phyloP scores from a whole-genome alignment of 2,888 invertebrate species.

The Conomelus anceps region DNA sequence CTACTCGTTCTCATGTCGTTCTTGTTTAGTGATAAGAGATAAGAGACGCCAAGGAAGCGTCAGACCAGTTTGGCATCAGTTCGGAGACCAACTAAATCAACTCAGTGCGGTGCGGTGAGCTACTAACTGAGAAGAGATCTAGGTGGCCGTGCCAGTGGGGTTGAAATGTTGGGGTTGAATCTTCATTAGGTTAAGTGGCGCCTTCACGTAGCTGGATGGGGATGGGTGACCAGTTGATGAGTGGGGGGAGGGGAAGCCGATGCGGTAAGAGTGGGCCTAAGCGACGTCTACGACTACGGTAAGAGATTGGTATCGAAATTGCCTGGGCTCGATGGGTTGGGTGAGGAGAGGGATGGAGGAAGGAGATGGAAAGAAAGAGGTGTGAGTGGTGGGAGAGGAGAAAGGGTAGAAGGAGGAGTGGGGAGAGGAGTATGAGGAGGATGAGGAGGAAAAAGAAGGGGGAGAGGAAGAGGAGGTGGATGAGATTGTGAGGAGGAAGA shows the following conservation, averaged over 20 bases:
- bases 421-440: neutral
- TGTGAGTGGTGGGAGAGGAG: too few relatives aligned
- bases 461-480: too few relatives aligned
- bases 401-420: neutral
- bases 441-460: neutral
- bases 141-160: too few relatives aligned
- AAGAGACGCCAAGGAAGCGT: neutral
- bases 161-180: neutral
- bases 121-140: too few relatives aligned
- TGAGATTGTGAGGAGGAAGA: too few relatives aligned
- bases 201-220: neutral
- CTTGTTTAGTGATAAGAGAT: too few relatives aligned
- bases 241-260: too few relatives aligned
- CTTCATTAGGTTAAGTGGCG: neutral
- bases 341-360: neutral
- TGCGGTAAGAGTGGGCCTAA: too few relatives aligned
- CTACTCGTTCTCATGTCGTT: too few relatives aligned
- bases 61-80: neutral
- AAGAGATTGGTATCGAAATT: neutral
- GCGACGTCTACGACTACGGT: too few relatives aligned
- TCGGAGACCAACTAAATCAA: neutral
- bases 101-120: neutral
- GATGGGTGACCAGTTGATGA: neutral
- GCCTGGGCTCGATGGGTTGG: neutral
- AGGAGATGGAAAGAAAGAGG: too few relatives aligned